Evolutionary conservation across 2,113 vertebrate genomes (phyloP), one percentile per base, ranked within the genome.

Genomic region (Saguinus midas): DNA sequence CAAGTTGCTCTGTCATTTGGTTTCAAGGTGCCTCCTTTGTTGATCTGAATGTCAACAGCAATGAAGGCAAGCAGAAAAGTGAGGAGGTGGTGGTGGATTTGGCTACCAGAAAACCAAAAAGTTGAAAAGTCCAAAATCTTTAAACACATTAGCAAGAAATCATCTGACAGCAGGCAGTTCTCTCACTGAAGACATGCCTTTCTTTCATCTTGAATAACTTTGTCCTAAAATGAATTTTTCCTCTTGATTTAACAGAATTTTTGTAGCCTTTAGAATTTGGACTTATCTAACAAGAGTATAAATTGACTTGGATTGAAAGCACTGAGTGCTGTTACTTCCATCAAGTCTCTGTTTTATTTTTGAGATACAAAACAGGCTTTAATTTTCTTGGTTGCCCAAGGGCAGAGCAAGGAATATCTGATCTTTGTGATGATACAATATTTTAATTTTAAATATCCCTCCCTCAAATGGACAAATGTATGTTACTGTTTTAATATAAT

Each of bases 11-110:
- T 99, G 85, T 99, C 99, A 0, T 99, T 99, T 80, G 99, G 99
- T 37, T 99, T 99, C 98, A 99, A 99, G 98, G 99, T 99, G n/a
- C 99, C 99, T 40, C 99, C 0, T 99, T 99, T 73, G 99, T 99
- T 14, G 99, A 99, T 94, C 99, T 99, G 96, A 99, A 99, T 20
- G 99, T 99, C 66, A 98, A 99, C 98, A 99, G 99, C 98, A 99
- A 98, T 93, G 99, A 98, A 87, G 99, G 99, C 16, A 98, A 95
- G 68, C 35, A 99, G 99, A 99, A 97, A 99, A 99, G 94, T 98
- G 99, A 92, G 99, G 99, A 0, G 99, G 99, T 0, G 99, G 99
- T 0, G 99, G 99, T 0, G 99, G 99, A 29, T 99, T 99, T 20
- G 99, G 99, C 20, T 99, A 99, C 98, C 99, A 99, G 98, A 99